phyloP scores from a whole-genome alignment of 1,140 invertebrate genomes.

The Drosophila azteca region DNA sequence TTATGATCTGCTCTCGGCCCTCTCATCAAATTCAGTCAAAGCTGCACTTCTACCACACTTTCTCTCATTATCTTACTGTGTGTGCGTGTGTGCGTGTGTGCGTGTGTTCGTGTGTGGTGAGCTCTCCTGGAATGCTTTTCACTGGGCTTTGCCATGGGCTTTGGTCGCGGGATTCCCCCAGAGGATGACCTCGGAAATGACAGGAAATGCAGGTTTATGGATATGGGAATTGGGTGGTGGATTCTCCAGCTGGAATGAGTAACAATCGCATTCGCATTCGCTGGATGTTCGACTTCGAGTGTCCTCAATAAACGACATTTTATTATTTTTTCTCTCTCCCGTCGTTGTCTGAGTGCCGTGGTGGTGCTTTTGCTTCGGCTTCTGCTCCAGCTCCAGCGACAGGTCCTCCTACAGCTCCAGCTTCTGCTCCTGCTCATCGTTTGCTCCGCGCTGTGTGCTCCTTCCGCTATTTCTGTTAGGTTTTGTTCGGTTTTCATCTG shows the following conservation, averaged over 20 bases:
- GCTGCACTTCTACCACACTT: constrained; percentile 28
- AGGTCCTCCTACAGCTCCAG: background rate
- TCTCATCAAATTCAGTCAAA: constrained; percentile 50
- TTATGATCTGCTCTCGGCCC: constrained; percentile 42
- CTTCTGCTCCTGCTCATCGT: constrained; percentile 6
- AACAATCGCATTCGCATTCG: constrained; percentile 62
- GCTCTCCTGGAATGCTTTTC: constrained; percentile 21
- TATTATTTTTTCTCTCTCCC: constrained; percentile 53
- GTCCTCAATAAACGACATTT: constrained; percentile 78
- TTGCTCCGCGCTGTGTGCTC: background rate
- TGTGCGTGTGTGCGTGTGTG: too few relatives aligned
- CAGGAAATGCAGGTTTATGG: background rate
- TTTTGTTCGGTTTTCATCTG: constrained; percentile 39
- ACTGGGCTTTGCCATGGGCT: constrained; percentile 27
- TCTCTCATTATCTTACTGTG: background rate
- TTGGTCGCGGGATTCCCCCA: constrained; percentile 25
- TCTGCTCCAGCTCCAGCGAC: background rate
- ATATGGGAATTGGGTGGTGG: constrained; percentile 17
- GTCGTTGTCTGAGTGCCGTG: constrained; percentile 29
- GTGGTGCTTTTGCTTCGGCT: constrained; percentile 10
- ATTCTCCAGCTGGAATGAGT: constrained; percentile 24
- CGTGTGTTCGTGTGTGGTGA: too few relatives aligned
- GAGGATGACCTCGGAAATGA: background rate
- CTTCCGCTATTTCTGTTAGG: constrained; percentile 24
- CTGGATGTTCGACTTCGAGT: constrained; percentile 38